phyloP scores from a whole-genome alignment of 2,888 invertebrate genomes.

The Lysandra bellargus region DNA sequence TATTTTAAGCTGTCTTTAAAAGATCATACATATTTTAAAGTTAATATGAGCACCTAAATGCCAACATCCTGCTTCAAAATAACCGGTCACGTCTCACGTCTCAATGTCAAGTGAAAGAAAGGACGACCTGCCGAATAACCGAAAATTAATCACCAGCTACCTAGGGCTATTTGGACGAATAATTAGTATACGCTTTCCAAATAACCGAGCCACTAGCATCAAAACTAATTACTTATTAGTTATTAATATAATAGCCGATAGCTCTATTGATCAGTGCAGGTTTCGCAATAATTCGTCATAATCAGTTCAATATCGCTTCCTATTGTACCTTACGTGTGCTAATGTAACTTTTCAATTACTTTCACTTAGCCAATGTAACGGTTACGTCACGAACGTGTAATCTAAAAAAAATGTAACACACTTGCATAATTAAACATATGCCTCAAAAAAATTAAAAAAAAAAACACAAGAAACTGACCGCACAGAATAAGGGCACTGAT shows the following conservation, averaged over 20 bases:
- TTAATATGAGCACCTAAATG: slow-evolving; percentile 42
- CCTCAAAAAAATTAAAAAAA: slow-evolving; percentile 37
- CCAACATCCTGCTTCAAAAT: slow-evolving; percentile 61
- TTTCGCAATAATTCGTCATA: slow-evolving; percentile 38
- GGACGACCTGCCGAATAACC: slow-evolving; percentile 52
- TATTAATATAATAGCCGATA: slow-evolving; percentile 30
- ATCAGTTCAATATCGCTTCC: slow-evolving; percentile 37
- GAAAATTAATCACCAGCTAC: slow-evolving; percentile 44
- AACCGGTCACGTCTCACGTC: slow-evolving; percentile 61
- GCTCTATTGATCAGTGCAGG: background rate
- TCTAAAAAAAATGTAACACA: slow-evolving; percentile 47
- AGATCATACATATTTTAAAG: background rate
- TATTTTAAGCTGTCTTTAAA: background rate
- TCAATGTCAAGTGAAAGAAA: slow-evolving; percentile 77
- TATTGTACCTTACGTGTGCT: slow-evolving; percentile 39
- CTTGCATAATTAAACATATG: slow-evolving; percentile 63
- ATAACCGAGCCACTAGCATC: slow-evolving; percentile 16
- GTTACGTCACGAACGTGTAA: slow-evolving; percentile 57
- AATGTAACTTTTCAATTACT: slow-evolving; percentile 56
- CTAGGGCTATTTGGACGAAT: slow-evolving; percentile 34
- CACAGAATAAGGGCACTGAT: slow-evolving; percentile 68
- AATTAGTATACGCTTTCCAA: slow-evolving; percentile 43
- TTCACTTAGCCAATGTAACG: slow-evolving; percentile 65
- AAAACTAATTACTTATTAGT: slow-evolving; percentile 37
- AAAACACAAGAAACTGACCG: slow-evolving; percentile 61